phyloP scores from a whole-genome alignment of 2,113 vertebrate genomes.

The Eira barbara region DNA sequence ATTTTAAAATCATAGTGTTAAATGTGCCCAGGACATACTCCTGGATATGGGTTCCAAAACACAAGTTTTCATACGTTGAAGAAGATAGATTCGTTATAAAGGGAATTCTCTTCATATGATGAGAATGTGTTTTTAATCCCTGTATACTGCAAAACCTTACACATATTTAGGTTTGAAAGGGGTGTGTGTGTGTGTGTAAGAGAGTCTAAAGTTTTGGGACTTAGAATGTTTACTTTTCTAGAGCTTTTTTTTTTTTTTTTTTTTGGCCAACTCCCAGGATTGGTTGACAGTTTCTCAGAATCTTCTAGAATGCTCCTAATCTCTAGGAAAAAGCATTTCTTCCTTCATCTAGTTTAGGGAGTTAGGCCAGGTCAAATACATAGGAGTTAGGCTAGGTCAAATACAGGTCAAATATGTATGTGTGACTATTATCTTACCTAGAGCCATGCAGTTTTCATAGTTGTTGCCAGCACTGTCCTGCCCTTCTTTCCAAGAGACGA shows the following conservation, averaged over 20 bases:
- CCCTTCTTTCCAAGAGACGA: background rate
- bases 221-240: constrained; percentile 10
- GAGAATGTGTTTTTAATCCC: background rate
- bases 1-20: background rate
- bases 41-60: background rate
- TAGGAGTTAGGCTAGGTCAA: background rate
- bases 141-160: background rate
- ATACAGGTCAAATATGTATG: background rate
- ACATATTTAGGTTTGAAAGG: background rate
- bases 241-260: background rate
- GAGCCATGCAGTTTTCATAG: background rate
- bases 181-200: background rate
- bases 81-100: background rate
- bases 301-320: background rate
- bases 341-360: background rate
- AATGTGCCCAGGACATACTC: background rate
- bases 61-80: background rate
- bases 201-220: background rate
- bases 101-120: background rate
- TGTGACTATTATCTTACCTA: background rate
- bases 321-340: background rate
- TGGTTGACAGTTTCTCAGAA: background rate
- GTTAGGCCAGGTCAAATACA: background rate
- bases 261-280: background rate
- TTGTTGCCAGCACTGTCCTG: background rate